These are phyloP conservation scores for Bombus sibiricus DNA, from an alignment of 1,140 invertebrate genomes.

Conservation along the genomic window DNA sequence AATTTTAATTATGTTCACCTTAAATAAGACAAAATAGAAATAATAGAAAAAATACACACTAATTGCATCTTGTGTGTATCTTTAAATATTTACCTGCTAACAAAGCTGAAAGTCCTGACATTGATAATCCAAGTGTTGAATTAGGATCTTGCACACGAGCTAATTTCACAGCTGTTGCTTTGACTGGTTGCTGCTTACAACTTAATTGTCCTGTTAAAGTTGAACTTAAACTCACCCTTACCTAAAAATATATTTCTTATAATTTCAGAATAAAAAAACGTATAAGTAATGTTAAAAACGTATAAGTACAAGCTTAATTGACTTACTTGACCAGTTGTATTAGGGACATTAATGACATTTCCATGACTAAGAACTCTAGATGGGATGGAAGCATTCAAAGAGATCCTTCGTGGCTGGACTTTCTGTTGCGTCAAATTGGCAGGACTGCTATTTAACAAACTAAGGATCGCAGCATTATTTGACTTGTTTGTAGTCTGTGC, in stretches of 20 bases:
- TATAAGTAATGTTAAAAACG: background rate
- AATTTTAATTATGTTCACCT: background rate
- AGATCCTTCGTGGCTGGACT: constrained; percentile 76
- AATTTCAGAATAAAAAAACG: background rate
- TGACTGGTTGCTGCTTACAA: constrained; percentile 79
- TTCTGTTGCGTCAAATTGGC: constrained; percentile 82
- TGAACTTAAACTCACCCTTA: constrained; percentile 79
- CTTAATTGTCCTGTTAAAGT: constrained; percentile 77
- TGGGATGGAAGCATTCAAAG: constrained; percentile 78
- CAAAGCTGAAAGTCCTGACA: constrained; percentile 83
- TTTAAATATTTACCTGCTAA: constrained; percentile 78
- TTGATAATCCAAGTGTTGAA: constrained; percentile 81
- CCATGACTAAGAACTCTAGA: constrained; percentile 79
- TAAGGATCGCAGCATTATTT: constrained; percentile 88
- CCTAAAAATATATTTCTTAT: constrained; percentile 59
- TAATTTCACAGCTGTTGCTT: constrained; percentile 79
- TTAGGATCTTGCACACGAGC: constrained; percentile 79
- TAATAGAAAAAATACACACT: background rate
- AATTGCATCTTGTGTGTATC: background rate
- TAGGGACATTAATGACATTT: constrained; percentile 80
- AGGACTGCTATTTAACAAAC: constrained; percentile 88
- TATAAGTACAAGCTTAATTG: background rate
- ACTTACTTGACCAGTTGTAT: constrained; percentile 78
- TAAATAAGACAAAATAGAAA: background rate
- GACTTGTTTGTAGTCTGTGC: constrained; percentile 79